These are phyloP conservation scores for Eospalax fontanierii DNA, from an alignment of 2,797 vertebrate species.

Conservation along the genomic window DNA sequence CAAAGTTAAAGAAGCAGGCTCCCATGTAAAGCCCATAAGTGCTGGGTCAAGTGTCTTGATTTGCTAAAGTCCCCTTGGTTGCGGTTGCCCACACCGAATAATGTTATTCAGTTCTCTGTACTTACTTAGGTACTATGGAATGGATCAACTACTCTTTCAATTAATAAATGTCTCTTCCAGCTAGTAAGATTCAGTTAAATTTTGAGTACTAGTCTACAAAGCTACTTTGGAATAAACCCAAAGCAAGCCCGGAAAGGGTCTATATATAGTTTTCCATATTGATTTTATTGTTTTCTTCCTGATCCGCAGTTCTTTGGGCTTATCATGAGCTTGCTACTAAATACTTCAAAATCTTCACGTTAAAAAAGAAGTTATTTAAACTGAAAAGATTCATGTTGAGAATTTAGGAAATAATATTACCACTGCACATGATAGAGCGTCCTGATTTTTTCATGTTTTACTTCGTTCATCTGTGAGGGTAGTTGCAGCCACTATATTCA, in stretches of 20 bases:
- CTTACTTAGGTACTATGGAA: conserved; percentile 35
- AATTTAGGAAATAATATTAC: background rate
- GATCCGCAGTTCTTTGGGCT: background rate
- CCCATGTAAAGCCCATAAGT: background rate
- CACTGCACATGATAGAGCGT: background rate
- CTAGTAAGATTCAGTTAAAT: conserved; percentile 9
- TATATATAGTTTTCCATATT: background rate
- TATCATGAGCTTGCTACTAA: background rate
- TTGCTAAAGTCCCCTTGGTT: conserved; percentile 47
- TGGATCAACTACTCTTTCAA: conserved; percentile 57
- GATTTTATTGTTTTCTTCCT: background rate
- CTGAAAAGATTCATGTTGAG: conserved; percentile 28
- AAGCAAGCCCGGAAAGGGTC: background rate
- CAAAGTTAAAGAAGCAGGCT: background rate
- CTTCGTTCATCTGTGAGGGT: background rate
- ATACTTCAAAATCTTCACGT: conserved; percentile 45
- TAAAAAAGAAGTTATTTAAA: conserved; percentile 63
- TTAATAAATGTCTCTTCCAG: conserved; percentile 43
- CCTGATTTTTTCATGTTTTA: background rate
- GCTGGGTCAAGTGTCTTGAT: background rate
- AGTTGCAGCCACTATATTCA: conserved; percentile 15
- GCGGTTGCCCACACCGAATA: background rate
- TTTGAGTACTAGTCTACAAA: background rate
- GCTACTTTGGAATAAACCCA: conserved; percentile 19
- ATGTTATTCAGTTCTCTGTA: background rate